Percentiles rank a stretch among this genome's conserved stretches.
These are phyloP conservation scores for Callimorpha dominula DNA, from an alignment of 2,888 invertebrate species.

Conservation along the genomic window DNA sequence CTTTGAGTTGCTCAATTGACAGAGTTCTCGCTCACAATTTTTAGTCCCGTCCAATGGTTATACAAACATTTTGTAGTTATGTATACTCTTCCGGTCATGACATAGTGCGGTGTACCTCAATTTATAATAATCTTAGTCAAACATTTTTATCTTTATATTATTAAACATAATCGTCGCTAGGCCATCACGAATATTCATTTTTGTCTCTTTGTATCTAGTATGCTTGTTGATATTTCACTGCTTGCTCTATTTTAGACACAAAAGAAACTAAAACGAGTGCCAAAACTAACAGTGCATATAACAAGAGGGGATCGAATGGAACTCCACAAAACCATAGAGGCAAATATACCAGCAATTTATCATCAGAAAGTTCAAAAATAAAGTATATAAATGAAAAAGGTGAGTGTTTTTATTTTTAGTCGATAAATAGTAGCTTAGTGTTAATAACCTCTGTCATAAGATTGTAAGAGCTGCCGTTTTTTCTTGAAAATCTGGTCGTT, in stretches of 20 bases:
- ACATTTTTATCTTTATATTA: slow-evolving; percentile 23
- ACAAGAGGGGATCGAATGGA: slow-evolving; percentile 54
- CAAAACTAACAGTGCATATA: slow-evolving; percentile 57
- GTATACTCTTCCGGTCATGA: background rate
- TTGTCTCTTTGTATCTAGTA: background rate
- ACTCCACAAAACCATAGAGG: slow-evolving; percentile 53
- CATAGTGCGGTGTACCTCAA: slow-evolving; percentile 3
- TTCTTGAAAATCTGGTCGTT: background rate
- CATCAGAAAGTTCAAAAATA: slow-evolving; percentile 51
- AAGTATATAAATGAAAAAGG: slow-evolving; percentile 60
- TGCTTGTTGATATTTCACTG: background rate
- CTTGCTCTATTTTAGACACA: slow-evolving; percentile 55
- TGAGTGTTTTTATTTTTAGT: slow-evolving; percentile 30
- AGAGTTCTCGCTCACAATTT: background rate
- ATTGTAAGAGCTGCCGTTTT: background rate
- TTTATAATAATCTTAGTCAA: slow-evolving; percentile 21
- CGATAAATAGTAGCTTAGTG: background rate
- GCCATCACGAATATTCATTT: background rate
- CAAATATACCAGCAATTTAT: slow-evolving; percentile 49
- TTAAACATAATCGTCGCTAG: background rate
- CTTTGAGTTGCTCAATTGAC: background rate
- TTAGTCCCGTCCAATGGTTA: too few relatives aligned
- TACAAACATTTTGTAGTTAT: background rate
- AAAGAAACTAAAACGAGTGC: slow-evolving; percentile 62
- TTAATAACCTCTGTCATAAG: background rate